Evolutionary conservation across 2,888 invertebrate genomes (phyloP), one percentile per base, ranked within the genome.

Genomic region (Tipula vernalis): DNA sequence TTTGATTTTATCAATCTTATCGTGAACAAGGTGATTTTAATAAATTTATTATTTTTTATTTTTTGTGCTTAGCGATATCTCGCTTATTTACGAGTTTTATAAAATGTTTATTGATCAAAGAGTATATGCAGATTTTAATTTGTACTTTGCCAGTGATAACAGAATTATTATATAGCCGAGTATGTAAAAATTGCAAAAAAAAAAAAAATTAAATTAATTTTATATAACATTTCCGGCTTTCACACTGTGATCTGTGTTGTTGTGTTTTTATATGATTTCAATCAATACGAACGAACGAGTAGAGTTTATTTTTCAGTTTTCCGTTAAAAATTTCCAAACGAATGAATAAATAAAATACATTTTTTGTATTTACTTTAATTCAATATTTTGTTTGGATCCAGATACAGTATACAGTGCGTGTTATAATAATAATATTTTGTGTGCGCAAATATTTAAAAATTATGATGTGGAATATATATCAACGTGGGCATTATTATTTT

Each of bases 1-100:
- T 87, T 86, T 42, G 44, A 51, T 84, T 36, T 57, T 87, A 36
- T 86, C 15, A 51, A 51, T 39, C 13, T 42, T 87, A 83, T 47
- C 39, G 41, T 86, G 4, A 15, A 15, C 51, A 5, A 8, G 8
- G 71, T 71, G 71, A 71, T 28, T 71, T 71, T 71, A 28, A 28
- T 28, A 51, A n/a, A 71, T 10, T n/a, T n/a, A n/a, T n/a, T n/a
- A n/a, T n/a, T n/a, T 51, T 51, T 15, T 71, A 1, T 28, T 15
- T 51, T 15, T 71, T 10, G 71, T 71, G 71, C 8, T 28, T 10
- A 12, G 8, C 10, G 3, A 18, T 71, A 71, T 71, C 71, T 71
- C 10, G 5, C 6, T 6, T 39, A 39, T 39, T 15, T 57, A 57
- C 51, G 15, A 51, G 51, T 15, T 39, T 5, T 15, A 51, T 51